Evolutionary conservation across 2,888 invertebrate genomes (phyloP).

Genomic region (Syritta pipiens): DNA sequence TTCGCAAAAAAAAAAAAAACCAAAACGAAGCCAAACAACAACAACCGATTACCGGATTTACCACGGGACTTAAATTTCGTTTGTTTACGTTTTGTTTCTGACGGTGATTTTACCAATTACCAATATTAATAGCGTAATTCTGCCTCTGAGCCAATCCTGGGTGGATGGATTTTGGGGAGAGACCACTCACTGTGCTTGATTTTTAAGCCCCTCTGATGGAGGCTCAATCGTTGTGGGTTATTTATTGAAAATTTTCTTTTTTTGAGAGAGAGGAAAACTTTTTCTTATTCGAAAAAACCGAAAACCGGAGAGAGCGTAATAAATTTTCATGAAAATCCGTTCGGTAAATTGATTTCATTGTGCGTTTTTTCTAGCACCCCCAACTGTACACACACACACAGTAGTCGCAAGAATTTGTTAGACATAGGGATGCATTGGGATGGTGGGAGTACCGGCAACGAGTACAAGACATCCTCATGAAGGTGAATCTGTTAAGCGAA

Average conservation of each 20-base stretch:
- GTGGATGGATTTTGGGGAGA: background rate
- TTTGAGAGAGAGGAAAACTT: slow-evolving; percentile 18
- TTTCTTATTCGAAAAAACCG: slow-evolving; percentile 13
- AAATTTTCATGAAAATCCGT: slow-evolving; percentile 39
- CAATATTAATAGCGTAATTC: slow-evolving; percentile 44
- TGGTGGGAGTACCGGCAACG: too few relatives aligned
- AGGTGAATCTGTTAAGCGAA: slow-evolving; percentile 5
- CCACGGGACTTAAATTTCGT: slow-evolving; percentile 9
- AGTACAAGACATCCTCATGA: background rate
- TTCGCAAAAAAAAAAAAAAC: slow-evolving; percentile 1
- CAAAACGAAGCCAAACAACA: background rate
- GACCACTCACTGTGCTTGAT: slow-evolving; percentile 5
- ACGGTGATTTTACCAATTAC: slow-evolving; percentile 30
- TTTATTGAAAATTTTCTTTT: too few relatives aligned
- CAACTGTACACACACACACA: background rate
- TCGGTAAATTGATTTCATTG: slow-evolving; percentile 30
- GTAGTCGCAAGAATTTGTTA: background rate
- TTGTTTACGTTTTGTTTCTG: slow-evolving; percentile 36
- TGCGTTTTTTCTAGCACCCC: background rate
- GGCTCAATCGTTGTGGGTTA: slow-evolving; percentile 11
- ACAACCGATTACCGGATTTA: slow-evolving; percentile 19
- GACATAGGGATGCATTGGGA: background rate
- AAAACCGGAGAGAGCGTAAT: slow-evolving; percentile 26
- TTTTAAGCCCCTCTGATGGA: slow-evolving; percentile 21
- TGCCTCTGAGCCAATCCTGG: slow-evolving; percentile 4